These are phyloP conservation scores for Crematogaster levior DNA, from an alignment of 2,888 invertebrate species.

Conservation along the genomic window DNA sequence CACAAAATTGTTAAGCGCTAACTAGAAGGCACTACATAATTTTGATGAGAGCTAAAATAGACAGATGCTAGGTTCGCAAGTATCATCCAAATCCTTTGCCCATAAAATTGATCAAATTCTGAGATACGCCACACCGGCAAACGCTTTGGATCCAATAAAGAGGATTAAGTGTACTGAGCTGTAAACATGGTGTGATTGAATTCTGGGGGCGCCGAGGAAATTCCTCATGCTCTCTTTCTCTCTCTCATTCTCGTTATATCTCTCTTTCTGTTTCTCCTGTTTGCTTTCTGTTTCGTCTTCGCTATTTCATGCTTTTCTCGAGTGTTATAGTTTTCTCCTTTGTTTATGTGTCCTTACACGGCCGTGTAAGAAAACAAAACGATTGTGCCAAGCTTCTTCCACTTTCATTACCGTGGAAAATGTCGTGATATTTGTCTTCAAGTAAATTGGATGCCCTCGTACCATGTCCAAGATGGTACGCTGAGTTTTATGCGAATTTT, in stretches of 20 bases:
- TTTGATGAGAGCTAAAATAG: constrained; percentile 60
- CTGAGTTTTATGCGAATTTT: constrained; percentile 57
- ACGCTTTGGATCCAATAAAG: constrained; percentile 80
- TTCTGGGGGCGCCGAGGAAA: constrained; percentile 75
- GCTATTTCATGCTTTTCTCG: constrained; percentile 38
- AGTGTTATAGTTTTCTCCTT: constrained; percentile 49
- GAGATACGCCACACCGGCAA: constrained; percentile 72
- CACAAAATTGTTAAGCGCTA: constrained; percentile 31
- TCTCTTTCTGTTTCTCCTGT: constrained; percentile 29
- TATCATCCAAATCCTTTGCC: constrained; percentile 75
- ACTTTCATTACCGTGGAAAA: constrained; percentile 64
- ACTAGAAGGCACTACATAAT: constrained; percentile 61
- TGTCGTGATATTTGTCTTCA: constrained; percentile 60
- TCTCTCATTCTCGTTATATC: background rate
- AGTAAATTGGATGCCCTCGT: constrained; percentile 52
- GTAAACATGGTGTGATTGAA: constrained; percentile 82
- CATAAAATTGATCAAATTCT: constrained; percentile 79
- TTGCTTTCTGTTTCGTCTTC: constrained; percentile 36
- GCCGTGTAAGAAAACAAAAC: constrained; percentile 57
- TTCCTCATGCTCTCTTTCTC: constrained; percentile 46
- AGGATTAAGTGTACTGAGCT: constrained; percentile 81
- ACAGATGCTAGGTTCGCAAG: constrained; percentile 69
- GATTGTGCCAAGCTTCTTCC: constrained; percentile 51
- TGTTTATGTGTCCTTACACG: constrained; percentile 37
- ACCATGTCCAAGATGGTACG: constrained; percentile 27